phyloP scores from a whole-genome alignment of 2,113 vertebrate genomes.

The Aptenodytes patagonicus region DNA sequence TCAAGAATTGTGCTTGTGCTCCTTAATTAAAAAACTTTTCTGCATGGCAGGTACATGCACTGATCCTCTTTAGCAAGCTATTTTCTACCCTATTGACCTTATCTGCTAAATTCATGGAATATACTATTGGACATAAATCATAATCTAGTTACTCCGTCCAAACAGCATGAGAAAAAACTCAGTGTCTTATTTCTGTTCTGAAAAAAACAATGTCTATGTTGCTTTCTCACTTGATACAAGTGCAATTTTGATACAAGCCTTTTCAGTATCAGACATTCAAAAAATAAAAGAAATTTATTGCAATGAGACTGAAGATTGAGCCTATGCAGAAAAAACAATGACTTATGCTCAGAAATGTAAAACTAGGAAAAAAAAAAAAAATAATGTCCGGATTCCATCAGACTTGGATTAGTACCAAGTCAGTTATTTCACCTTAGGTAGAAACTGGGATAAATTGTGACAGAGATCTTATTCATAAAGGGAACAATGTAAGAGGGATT shows the following conservation, averaged over 20 bases:
- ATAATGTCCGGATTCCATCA: rapidly evolving
- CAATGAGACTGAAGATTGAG: neutral
- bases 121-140: neutral
- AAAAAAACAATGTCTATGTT: neutral
- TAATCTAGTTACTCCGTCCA: neutral
- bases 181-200: neutral
- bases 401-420: neutral
- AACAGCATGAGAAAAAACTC: neutral
- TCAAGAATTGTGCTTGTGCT: neutral
- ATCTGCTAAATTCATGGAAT: neutral
- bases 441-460: neutral
- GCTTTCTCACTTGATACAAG: neutral
- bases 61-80: neutral
- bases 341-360: neutral
- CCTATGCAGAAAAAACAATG: neutral
- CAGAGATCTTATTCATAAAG: neutral
- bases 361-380: neutral
- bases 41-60: neutral
- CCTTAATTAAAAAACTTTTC: neutral
- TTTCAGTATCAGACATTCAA: neutral
- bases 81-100: neutral
- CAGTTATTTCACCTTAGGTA: neutral
- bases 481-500: neutral
- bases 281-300: neutral
- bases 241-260: neutral